Conservation (phyloP, 2,888 invertebrate species). For the Yponomeuta plumbellus region DNA sequence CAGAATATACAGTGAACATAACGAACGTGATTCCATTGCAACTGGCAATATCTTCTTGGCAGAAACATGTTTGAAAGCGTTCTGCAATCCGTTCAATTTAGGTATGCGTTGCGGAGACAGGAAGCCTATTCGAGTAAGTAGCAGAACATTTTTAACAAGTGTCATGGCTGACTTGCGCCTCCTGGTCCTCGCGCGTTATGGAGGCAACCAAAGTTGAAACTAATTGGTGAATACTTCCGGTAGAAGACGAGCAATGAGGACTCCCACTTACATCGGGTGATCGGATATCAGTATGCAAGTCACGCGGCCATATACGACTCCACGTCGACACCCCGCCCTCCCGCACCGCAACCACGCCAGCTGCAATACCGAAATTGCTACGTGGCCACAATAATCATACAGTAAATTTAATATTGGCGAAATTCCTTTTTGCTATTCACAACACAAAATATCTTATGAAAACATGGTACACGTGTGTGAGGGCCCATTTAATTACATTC, state of each 20-base stretch:
- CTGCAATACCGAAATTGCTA: slow-evolving; percentile 69
- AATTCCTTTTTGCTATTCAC: slow-evolving; percentile 17
- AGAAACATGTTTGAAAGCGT: neutral
- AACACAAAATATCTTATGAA: slow-evolving; percentile 12
- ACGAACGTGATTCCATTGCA: neutral
- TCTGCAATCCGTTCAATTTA: neutral
- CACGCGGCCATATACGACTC: slow-evolving; percentile 32
- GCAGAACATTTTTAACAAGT: neutral
- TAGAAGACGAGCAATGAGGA: neutral
- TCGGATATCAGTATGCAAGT: slow-evolving; percentile 48
- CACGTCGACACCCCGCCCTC: slow-evolving; percentile 40
- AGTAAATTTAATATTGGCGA: slow-evolving; percentile 20
- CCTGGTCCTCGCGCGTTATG: neutral
- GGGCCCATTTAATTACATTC: slow-evolving; percentile 23
- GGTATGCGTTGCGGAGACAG: neutral
- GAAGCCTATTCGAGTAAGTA: neutral
- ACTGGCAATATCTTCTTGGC: neutral
- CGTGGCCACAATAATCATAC: slow-evolving; percentile 37
- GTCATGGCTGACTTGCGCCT: no score
- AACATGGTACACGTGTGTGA: neutral
- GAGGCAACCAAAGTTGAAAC: neutral
- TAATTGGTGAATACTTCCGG: slow-evolving; percentile 9
- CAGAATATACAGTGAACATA: neutral
- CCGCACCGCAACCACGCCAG: slow-evolving; percentile 39
- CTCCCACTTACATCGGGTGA: slow-evolving; percentile 1